phyloP scores from a whole-genome alignment of 2,888 invertebrate genomes.

The Piscicola geometra region DNA sequence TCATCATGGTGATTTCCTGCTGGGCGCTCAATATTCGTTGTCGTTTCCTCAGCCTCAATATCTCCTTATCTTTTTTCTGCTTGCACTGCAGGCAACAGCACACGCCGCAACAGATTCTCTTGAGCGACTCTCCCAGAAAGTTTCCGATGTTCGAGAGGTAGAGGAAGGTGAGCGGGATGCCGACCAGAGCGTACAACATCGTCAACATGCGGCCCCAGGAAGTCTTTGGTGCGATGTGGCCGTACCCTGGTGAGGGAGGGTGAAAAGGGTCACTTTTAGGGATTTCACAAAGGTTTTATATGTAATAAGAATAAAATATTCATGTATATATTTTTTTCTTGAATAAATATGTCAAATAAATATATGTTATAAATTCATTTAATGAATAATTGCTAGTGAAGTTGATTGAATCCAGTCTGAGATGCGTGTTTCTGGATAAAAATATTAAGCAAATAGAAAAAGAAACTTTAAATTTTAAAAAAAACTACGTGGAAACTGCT shows the following conservation, averaged over 20 bases:
- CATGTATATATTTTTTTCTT: too few relatives aligned
- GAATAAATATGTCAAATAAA: too few relatives aligned
- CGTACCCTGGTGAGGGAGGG: conserved; percentile 44
- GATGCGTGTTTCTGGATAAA: too few relatives aligned
- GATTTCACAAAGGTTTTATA: too few relatives aligned
- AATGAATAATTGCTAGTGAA: too few relatives aligned
- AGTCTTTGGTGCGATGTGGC: conserved; percentile 47
- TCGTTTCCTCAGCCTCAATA: conserved; percentile 33
- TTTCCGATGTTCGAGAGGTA: conserved; percentile 47
- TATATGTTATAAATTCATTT: too few relatives aligned
- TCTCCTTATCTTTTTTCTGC: conserved; percentile 41
- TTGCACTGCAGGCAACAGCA: conserved; percentile 45
- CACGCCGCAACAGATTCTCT: conserved; percentile 45
- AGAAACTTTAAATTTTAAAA: too few relatives aligned
- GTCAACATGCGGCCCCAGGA: conserved; percentile 44
- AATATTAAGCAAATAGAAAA: too few relatives aligned
- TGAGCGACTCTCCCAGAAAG: conserved; percentile 46
- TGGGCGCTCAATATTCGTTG: conserved; percentile 16
- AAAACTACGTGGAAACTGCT: too few relatives aligned
- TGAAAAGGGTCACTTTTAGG: too few relatives aligned
- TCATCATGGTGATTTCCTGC: conserved; percentile 14
- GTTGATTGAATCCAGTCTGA: too few relatives aligned
- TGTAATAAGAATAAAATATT: too few relatives aligned
- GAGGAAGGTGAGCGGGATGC: conserved; percentile 47
- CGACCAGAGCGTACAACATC: conserved; percentile 46